Base-by-base conservation (phyloP, 1,140 invertebrate genomes). In the Drosophila nigrodunni region DNA sequence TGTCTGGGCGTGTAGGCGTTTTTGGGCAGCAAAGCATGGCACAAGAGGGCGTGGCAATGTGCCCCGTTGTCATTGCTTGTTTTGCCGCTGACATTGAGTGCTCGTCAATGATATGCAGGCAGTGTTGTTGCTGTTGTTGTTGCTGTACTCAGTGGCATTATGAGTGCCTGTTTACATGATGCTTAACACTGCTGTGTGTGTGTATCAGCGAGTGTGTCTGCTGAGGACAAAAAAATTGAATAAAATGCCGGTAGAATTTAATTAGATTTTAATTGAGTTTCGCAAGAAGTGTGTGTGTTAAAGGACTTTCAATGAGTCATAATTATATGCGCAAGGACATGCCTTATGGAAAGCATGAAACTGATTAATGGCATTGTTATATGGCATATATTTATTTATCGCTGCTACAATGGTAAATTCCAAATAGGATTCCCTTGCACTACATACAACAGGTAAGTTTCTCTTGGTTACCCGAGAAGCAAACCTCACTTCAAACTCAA, bases 41-140 rank as follows among this genome's bases (percentile, higher is more conserved):
- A 39, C 49, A 43, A 43, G 43, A 44, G 71, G 80, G 76, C 72
- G 78, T 86, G 82, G 75, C 30, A 50, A 43, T 83, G 77, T 70
- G 77, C 79, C 72, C 71, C 72, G 71, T 82, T 88, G 83, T 89
- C 83, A 80, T 74, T 80, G 85, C 85, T 75, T 89, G 85, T 89
- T 89, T 80, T 89, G 85, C 81, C 76, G 78, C 71, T 89, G 85
- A 89, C 85, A 89, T 89, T 89, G 85, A 89, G 86, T 89, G 85
- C 80, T 80, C 83, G 83, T 89, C 80, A 75, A 89, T 89, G 85
- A 89, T 89, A 89, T 89, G 85, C 85, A 74, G 77, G 57, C 83
- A 70, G 77, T 77, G 69, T 75, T 73, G 61, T 61, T 65, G 57
- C 43, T 77, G 72, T 50, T 74, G 61, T 68, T 77, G 74, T 89